Conservation (phyloP, 2,797 vertebrate genomes). For the Mastacembelus armatus region DNA sequence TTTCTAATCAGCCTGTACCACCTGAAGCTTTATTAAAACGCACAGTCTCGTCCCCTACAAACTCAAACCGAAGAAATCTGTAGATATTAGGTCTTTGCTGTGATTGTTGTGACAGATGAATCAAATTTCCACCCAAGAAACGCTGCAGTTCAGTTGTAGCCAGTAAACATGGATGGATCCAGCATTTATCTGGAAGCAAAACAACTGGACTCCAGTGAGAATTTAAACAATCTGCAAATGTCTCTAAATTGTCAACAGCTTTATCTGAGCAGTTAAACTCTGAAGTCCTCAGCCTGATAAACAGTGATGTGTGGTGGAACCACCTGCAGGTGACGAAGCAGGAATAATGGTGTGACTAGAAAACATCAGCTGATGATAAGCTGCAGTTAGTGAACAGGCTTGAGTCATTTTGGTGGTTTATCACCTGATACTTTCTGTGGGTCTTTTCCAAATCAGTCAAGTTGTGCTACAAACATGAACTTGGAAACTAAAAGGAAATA, state of each 20-base stretch:
- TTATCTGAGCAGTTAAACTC: background rate
- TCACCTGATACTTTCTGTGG: too few relatives aligned
- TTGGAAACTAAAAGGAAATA: background rate
- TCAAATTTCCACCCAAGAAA: background rate
- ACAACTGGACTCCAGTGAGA: background rate
- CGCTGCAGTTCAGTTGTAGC: background rate
- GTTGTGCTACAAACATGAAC: too few relatives aligned
- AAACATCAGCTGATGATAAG: too few relatives aligned
- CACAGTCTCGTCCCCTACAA: conserved; percentile 2
- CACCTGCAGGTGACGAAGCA: background rate
- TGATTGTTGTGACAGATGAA: background rate
- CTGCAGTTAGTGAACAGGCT: too few relatives aligned
- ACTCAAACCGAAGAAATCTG: background rate
- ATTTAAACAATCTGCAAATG: background rate
- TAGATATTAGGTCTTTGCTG: background rate
- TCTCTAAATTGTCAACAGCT: too few relatives aligned
- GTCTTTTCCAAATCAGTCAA: too few relatives aligned
- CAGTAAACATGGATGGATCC: background rate
- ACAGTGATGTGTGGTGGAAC: too few relatives aligned
- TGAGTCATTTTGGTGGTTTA: too few relatives aligned
- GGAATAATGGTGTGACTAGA: too few relatives aligned
- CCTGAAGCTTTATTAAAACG: background rate
- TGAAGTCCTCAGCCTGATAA: too few relatives aligned
- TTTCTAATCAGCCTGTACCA: conserved; percentile 6
- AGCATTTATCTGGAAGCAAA: background rate